phyloP scores from a whole-genome alignment of 92 coral and sea anemone genomes.

The Hydrozoanthus gracilis region DNA sequence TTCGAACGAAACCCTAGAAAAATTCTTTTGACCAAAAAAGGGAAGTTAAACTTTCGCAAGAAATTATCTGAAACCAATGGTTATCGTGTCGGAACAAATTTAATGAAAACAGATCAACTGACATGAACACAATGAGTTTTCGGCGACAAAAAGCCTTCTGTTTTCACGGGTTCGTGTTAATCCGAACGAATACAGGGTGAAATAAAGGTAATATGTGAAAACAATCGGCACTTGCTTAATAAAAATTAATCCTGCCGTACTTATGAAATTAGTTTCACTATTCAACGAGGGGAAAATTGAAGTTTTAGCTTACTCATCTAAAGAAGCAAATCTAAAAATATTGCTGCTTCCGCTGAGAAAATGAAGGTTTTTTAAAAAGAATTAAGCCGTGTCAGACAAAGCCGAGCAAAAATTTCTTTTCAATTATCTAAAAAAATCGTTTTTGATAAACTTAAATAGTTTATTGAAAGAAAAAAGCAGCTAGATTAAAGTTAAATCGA shows the following conservation, averaged over 20 bases:
- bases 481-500: no score
- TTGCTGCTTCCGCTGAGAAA: background rate
- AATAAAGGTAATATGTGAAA: background rate
- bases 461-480: no score
- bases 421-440: no score
- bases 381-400: no score
- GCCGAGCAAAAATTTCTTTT: no score
- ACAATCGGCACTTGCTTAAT: background rate
- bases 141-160: background rate
- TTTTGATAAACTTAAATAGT: no score
- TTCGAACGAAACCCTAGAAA: background rate
- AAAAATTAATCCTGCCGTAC: background rate
- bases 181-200: background rate
- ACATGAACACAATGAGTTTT: background rate
- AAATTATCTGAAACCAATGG: background rate
- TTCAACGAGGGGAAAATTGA: background rate
- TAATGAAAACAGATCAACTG: background rate
- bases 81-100: background rate
- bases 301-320: background rate
- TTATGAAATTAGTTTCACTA: background rate
- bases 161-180: constrained; percentile 20
- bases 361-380: no score
- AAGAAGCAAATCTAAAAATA: background rate
- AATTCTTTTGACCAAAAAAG: background rate
- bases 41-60: background rate